Conservation (phyloP, 92 coral and sea anemone species). For the Epizoanthus illoricatus region DNA sequence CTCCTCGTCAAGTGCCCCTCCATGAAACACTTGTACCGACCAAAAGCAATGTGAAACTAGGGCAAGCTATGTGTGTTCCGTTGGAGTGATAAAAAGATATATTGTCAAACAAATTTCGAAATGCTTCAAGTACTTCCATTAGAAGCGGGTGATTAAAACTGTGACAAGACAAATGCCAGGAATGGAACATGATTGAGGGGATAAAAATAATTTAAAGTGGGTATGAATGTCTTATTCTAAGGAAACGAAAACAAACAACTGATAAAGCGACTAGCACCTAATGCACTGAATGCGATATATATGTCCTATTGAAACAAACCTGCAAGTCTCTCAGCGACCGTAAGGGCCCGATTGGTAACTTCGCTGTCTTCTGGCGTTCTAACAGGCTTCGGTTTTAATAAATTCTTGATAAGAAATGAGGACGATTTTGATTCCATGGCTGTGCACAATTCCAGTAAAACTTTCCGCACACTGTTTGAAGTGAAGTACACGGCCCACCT, state of each 20-base stretch:
- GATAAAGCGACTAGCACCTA: not conserved
- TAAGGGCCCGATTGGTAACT: constrained; percentile 36
- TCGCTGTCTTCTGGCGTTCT: constrained; percentile 16
- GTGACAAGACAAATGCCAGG: constrained; percentile 38
- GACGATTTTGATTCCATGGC: constrained; percentile 38
- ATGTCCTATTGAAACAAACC: constrained; percentile 35
- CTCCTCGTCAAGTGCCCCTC: no score
- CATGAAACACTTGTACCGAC: no score
- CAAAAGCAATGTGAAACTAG: no score
- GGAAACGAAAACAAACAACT: constrained; percentile 10
- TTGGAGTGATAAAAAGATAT: not conserved
- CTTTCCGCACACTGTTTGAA: constrained; percentile 14
- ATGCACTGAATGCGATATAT: not conserved
- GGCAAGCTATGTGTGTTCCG: not conserved
- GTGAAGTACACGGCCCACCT: constrained; percentile 23
- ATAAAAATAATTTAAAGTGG: constrained; percentile 4
- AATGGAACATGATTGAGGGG: constrained; percentile 8
- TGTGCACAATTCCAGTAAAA: constrained; percentile 7
- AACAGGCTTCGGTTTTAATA: constrained; percentile 28
- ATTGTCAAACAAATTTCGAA: not conserved
- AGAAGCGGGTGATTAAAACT: not conserved
- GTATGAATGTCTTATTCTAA: constrained; percentile 5
- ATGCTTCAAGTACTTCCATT: not conserved
- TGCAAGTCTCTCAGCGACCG: constrained; percentile 39
- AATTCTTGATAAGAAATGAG: constrained; percentile 34